Base-by-base conservation (phyloP, 2,888 invertebrate species). In the Nemapogon koenigi region DNA sequence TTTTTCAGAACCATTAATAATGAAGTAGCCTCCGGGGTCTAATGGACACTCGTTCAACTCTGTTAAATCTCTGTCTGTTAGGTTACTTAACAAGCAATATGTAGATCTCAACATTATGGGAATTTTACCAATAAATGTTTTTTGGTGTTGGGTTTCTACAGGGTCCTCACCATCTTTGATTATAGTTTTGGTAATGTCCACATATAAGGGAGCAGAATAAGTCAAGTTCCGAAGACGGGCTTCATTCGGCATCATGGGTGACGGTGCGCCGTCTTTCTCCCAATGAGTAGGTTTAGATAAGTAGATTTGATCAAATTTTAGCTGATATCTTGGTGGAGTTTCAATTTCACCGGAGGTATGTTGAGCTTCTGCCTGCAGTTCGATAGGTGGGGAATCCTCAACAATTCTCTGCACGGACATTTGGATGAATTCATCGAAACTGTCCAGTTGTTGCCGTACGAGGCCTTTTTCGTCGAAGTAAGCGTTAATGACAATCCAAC, bases 191-290 rank as follows among this genome's bases (percentile, higher is more conserved):
- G 94, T 95, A 42, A 99, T 98, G 65, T 99, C 99, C 0, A 99
- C 98, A 72, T 99, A 99, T 0, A 99, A 80, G 1, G 99, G 99
- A 1, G 99, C 98, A 0, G 98, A 97, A 68, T 99, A 99, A 0
- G 97, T 97, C 27, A 98, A 80, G 76, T 99, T 99, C 41, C 99
- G 84, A 38, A 99, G 83, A 44, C 99, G 86, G 3, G 99, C 99
- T 73, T 99, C 99, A 59, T 99, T 99, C 0, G 99, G 99, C 97
- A 99, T 99, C 97, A 99, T 97, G 41, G 97, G 97, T 41, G 94
- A 93, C 10, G 98, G 97, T 0, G 97, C 95, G 59, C 99, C 99
- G 82, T 99, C 99, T 75, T 99, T 99, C 68, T 99, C 99, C 99
- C 99, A 99, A 82, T 99, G 99, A 4, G 98, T 99, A 2, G 99